Evolutionary conservation across 2,888 invertebrate species (phyloP).

Genomic region (Hypsopygia costalis): DNA sequence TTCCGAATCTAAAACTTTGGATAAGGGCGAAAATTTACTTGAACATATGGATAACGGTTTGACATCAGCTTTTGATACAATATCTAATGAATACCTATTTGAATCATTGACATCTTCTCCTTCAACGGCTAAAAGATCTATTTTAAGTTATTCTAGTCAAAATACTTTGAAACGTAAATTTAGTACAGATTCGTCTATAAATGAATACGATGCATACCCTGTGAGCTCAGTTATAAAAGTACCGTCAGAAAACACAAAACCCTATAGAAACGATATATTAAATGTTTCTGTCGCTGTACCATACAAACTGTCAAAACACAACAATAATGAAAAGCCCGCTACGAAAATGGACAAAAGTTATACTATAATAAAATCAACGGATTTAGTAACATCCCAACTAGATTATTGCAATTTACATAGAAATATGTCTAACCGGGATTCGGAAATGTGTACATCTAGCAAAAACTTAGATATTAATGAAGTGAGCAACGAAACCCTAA

Average conservation of each 20-base stretch:
- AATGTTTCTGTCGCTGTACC: constrained; percentile 47
- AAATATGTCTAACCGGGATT: too few species aligned
- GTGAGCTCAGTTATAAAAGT: constrained; percentile 23
- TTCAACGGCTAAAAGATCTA: constrained; percentile 26
- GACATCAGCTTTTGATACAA: too few species aligned
- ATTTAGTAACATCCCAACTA: too few species aligned
- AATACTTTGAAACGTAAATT: constrained; percentile 33
- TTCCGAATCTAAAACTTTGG: constrained; percentile 30
- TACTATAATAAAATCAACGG: too few species aligned
- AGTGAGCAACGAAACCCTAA: too few species aligned
- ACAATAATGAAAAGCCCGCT: constrained; percentile 11
- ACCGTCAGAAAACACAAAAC: constrained; percentile 15
- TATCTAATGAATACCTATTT: constrained; percentile 7
- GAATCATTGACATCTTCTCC: constrained; percentile 26
- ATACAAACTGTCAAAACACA: constrained; percentile 21
- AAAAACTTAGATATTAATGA: too few species aligned
- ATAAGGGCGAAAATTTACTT: constrained; percentile 27
- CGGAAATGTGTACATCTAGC: too few species aligned
- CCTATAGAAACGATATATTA: constrained; percentile 39
- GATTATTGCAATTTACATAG: too few species aligned
- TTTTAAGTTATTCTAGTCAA: constrained; percentile 35
- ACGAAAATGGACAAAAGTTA: too few species aligned
- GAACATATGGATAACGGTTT: too few species aligned
- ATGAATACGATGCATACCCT: constrained; percentile 15
- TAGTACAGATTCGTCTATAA: constrained; percentile 24